These are phyloP conservation scores for Sandelia bainsii DNA, from an alignment of 2,797 vertebrate genomes.

Conservation along the genomic window DNA sequence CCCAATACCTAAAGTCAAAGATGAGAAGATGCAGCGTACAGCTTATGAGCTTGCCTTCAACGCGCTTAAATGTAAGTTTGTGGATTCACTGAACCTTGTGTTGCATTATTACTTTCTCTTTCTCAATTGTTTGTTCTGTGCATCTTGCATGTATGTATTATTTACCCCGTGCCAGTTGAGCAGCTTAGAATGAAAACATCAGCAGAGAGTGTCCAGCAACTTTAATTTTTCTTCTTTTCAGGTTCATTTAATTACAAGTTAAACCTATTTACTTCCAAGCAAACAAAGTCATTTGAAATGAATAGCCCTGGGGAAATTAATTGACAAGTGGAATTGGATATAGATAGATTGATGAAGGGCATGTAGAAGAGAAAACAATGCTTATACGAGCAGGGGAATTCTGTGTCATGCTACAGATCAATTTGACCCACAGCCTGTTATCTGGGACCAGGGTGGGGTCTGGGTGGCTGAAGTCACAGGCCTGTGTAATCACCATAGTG, in stretches of 20 bases:
- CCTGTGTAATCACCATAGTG: slow-evolving; percentile 76
- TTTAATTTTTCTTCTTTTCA: slow-evolving; percentile 37
- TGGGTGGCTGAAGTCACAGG: slow-evolving; percentile 63
- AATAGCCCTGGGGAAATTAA: slow-evolving; percentile 47
- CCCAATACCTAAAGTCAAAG: slow-evolving; percentile 65
- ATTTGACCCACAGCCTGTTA: slow-evolving; percentile 76
- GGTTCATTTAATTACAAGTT: slow-evolving; percentile 34
- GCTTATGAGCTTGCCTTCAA: slow-evolving; percentile 91
- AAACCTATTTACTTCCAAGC: slow-evolving; percentile 44
- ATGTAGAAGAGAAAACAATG: slow-evolving; percentile 50
- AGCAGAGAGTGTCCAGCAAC: slow-evolving; percentile 17
- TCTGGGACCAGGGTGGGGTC: slow-evolving; percentile 57
- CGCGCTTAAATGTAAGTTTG: slow-evolving; percentile 91
- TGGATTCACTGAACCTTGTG: background rate
- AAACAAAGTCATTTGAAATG: slow-evolving; percentile 45
- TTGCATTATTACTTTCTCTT: background rate
- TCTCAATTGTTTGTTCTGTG: background rate
- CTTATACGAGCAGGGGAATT: slow-evolving; percentile 57
- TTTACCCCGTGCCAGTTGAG: background rate
- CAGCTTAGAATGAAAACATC: slow-evolving; percentile 2
- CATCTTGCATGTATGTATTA: background rate
- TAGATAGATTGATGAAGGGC: slow-evolving; percentile 72
- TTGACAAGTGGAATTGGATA: slow-evolving; percentile 68
- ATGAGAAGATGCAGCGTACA: slow-evolving; percentile 72
- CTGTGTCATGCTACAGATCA: slow-evolving; percentile 75